Evolutionary conservation across 1,140 invertebrate species (phyloP), one percentile per base, ranked within the genome.

Genomic region (Halesus radiatus): DNA sequence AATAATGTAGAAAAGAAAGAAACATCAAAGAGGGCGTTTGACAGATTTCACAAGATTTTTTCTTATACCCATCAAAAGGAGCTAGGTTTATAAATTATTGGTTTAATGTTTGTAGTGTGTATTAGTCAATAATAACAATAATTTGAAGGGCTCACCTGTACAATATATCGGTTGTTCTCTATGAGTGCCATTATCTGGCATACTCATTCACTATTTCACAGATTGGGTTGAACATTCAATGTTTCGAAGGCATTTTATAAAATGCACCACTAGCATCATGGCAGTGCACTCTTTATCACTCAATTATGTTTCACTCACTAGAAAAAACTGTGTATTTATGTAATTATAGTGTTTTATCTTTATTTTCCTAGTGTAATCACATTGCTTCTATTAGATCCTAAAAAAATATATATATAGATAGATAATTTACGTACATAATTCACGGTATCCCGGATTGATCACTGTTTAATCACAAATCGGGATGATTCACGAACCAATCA

Each of bases 121-220:
- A 13, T 72, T 23, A n/a, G 23, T 37, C 62, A 58, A 62, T 50
- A 66, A 22, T 10, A 54, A 75, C 22, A 58, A 75, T 22, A 75
- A 76, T 20, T 60, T 20, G 45, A 53, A 73, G 20, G 23, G 87
- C 86, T 84, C 80, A 89, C 89, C 89, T 90, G 89, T 84, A 92
- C 90, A 87, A 92, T 92, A 85, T 91, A 91, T 85, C 91, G 88
- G 86, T 90, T 89, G 87, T 89, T 90, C 84, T 89, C 88, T 86
- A 88, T 84, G 84, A 88, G 86, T 87, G 89, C 89, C 89, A 90
- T 90, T 84, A 83, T 89, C 85, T 85, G 87, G 85, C 87, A 88
- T 89, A 86, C 84, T 88, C 84, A 81, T 86, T 83, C 80, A 85
- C 84, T 85, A 80, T 85, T 85, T 84, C 66, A 62, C 60, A 52